These are phyloP conservation scores for Sycobia sp. DNA, from an alignment of 1,140 invertebrate genomes.

Conservation along the genomic window DNA sequence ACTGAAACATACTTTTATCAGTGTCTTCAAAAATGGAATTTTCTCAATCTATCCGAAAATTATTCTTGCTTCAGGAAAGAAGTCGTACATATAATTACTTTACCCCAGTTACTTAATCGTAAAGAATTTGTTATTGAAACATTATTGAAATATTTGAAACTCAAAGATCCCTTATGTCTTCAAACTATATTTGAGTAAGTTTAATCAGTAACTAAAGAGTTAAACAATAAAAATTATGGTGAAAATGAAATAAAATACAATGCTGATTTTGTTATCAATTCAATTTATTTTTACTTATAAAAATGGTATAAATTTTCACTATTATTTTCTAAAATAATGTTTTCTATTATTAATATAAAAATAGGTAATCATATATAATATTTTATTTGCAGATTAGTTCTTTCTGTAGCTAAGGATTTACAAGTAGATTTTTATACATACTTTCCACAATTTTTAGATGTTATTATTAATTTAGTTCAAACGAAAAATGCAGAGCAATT, in stretches of 20 bases:
- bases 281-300: background rate
- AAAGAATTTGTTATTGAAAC: conserved; percentile 77
- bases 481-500: conserved; percentile 81
- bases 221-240: background rate
- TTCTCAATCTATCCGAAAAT: conserved; percentile 81
- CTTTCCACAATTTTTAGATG: conserved; percentile 73
- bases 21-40: conserved; percentile 84
- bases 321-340: background rate
- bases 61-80: conserved; percentile 77
- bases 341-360: background rate
- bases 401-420: conserved; percentile 77
- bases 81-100: conserved; percentile 73
- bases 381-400: conserved; percentile 71
- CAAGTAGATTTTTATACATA: conserved; percentile 84
- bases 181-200: conserved; percentile 85
- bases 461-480: conserved; percentile 74
- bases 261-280: background rate
- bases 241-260: background rate
- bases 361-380: too few relatives aligned
- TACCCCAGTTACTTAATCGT: conserved; percentile 78
- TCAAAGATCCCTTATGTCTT: conserved; percentile 72
- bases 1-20: conserved; percentile 78
- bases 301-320: background rate
- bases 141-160: conserved; percentile 73
- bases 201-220: conserved; percentile 2